A percentile compares a stretch with the other conserved stretches of the same genome.
Conservation (phyloP, 2,888 invertebrate species). For the Pegoplata infirma region DNA sequence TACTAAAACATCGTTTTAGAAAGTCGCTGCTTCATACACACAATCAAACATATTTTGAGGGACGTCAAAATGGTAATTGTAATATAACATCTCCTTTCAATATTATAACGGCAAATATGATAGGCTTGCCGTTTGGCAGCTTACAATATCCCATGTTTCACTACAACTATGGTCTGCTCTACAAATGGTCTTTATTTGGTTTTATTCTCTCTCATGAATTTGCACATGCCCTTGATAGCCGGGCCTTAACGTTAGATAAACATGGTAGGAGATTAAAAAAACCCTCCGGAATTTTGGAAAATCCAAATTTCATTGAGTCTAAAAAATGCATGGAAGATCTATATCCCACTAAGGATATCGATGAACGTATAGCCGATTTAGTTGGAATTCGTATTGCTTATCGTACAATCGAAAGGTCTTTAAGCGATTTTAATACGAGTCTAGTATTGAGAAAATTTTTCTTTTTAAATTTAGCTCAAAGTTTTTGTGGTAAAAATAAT, state of each 20-base stretch:
- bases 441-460: conserved; percentile 55
- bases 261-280: conserved; percentile 62
- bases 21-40: background rate
- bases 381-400: conserved; percentile 70
- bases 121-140: conserved; percentile 69
- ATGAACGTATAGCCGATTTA: conserved; percentile 72
- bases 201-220: conserved; percentile 72
- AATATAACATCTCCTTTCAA: conserved; percentile 67
- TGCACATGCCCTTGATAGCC: conserved; percentile 69
- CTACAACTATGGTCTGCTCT: conserved; percentile 64
- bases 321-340: conserved; percentile 65
- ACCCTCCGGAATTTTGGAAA: conserved; percentile 49
- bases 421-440: no score
- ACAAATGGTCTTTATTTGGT: conserved; percentile 69
- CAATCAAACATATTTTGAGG: conserved; percentile 24
- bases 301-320: no score
- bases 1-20: conserved; percentile 64
- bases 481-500: conserved; percentile 67
- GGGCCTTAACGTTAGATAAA: conserved; percentile 65
- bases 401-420: conserved; percentile 29
- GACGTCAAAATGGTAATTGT: conserved; percentile 25
- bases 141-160: conserved; percentile 68
- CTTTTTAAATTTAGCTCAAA: conserved; percentile 63
- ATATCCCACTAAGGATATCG: conserved; percentile 63
- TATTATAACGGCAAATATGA: conserved; percentile 66